These are phyloP conservation scores for Cyphomyrus discorhynchus DNA, from an alignment of 2,113 vertebrate species.

Conservation along the genomic window DNA sequence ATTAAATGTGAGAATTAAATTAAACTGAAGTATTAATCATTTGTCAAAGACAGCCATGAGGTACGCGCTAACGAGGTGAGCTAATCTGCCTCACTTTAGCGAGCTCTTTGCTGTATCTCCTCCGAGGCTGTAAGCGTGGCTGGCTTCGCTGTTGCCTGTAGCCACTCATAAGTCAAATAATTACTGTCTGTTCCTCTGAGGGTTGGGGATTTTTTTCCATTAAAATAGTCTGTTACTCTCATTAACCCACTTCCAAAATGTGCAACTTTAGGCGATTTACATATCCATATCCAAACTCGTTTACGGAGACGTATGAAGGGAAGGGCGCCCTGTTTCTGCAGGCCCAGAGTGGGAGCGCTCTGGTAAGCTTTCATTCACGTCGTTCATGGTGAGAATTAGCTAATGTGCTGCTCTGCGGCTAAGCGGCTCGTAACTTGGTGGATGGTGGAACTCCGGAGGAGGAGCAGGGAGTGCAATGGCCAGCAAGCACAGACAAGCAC, in stretches of 20 bases:
- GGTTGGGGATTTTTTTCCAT: slow-evolving; percentile 40
- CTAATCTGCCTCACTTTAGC: slow-evolving; percentile 6
- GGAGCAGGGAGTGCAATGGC: neutral
- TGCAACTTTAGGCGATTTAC: slow-evolving; percentile 40
- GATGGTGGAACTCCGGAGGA: neutral
- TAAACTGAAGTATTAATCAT: slow-evolving; percentile 5
- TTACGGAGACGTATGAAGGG: neutral
- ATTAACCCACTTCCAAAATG: slow-evolving; percentile 47
- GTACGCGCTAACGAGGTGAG: slow-evolving; percentile 13
- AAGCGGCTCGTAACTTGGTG: neutral
- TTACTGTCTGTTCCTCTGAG: slow-evolving; percentile 39
- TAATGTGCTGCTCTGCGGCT: neutral
- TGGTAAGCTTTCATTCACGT: neutral
- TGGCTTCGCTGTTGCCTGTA: slow-evolving; percentile 28
- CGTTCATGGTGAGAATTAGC: neutral
- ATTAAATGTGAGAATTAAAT: neutral
- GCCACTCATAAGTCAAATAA: slow-evolving; percentile 52
- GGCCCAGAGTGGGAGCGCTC: neutral
- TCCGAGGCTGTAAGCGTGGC: slow-evolving; percentile 21
- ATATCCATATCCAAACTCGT: slow-evolving; percentile 17
- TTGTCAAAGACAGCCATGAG: slow-evolving; percentile 4
- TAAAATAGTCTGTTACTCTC: slow-evolving; percentile 27
- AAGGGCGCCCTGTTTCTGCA: neutral
- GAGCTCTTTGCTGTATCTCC: slow-evolving; percentile 23
- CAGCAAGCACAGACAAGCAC: neutral